These are phyloP conservation scores for Sciurus carolinensis DNA, from an alignment of 2,797 vertebrate genomes.

Conservation along the genomic window DNA sequence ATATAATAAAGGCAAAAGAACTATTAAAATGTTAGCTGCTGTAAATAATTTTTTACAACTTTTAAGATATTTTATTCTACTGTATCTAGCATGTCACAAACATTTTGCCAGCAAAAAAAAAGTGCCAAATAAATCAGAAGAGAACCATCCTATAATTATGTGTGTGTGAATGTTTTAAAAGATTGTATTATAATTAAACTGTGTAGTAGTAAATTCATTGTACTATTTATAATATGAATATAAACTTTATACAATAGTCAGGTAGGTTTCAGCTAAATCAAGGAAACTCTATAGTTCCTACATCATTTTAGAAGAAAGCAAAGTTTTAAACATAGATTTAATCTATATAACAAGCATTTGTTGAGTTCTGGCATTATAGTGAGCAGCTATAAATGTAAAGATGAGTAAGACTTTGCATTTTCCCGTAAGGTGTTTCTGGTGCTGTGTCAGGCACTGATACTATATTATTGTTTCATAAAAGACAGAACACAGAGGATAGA, in stretches of 20 bases:
- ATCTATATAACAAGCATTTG: neutral
- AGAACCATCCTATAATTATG: neutral
- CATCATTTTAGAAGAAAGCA: slow-evolving; percentile 38
- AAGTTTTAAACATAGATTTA: slow-evolving; percentile 13
- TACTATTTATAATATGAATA: slow-evolving; percentile 50
- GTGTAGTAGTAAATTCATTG: neutral
- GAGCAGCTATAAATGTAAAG: neutral
- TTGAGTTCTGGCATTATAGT: neutral
- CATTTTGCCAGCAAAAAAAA: slow-evolving; percentile 60
- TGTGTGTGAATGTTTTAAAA: slow-evolving; percentile 52
- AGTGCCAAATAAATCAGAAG: slow-evolving; percentile 11
- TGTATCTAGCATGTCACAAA: slow-evolving; percentile 17
- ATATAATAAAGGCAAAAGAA: slow-evolving; percentile 72
- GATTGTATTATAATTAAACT: slow-evolving; percentile 47
- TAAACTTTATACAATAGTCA: slow-evolving; percentile 46
- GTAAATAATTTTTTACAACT: slow-evolving; percentile 66
- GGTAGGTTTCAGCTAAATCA: slow-evolving; percentile 10
- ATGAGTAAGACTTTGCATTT: neutral
- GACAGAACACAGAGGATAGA: neutral
- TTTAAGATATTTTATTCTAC: slow-evolving; percentile 44
- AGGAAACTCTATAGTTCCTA: neutral
- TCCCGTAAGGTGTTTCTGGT: neutral
- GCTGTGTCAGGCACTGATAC: neutral
- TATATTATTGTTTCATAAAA: neutral
- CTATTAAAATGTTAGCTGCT: slow-evolving; percentile 66